phyloP scores from a whole-genome alignment of 2,797 vertebrate genomes.

The Anabas testudineus region DNA sequence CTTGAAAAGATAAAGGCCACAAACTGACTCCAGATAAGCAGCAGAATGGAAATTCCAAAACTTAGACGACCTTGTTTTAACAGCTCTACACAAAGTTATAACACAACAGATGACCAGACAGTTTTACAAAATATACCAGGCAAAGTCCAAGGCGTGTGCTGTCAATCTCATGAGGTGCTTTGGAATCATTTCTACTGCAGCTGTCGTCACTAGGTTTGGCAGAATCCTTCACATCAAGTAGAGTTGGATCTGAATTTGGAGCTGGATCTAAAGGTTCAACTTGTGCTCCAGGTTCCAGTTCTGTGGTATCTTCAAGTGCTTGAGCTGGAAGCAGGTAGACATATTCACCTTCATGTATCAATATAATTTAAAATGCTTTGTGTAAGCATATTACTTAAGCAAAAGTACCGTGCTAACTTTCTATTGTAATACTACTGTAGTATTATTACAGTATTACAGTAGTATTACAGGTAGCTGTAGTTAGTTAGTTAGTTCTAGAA shows the following conservation, averaged over 20 bases:
- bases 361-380: too few relatives aligned
- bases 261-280: background rate
- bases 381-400: too few relatives aligned
- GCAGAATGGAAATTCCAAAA: background rate
- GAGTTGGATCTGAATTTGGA: conserved; percentile 20
- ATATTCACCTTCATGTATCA: background rate
- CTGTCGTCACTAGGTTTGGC: conserved; percentile 66
- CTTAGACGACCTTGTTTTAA: background rate
- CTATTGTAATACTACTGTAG: too few relatives aligned
- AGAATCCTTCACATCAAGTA: conserved; percentile 65
- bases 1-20: background rate
- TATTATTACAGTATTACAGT: too few relatives aligned
- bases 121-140: conserved; percentile 57
- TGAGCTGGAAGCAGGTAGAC: conserved; percentile 42
- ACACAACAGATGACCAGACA: background rate
- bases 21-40: too few relatives aligned
- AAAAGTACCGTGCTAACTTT: too few relatives aligned
- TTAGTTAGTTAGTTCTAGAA: background rate
- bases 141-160: conserved; percentile 26
- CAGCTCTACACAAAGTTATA: background rate
- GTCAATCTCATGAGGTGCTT: conserved; percentile 59
- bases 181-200: conserved; percentile 43
- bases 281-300: conserved; percentile 2
- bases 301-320: conserved; percentile 5
- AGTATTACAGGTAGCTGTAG: too few relatives aligned